Percentiles rank a stretch among this genome's conserved stretches.
These are phyloP conservation scores for Phyllopteryx taeniolatus DNA, from an alignment of 2,113 vertebrate species.

Conservation along the genomic window DNA sequence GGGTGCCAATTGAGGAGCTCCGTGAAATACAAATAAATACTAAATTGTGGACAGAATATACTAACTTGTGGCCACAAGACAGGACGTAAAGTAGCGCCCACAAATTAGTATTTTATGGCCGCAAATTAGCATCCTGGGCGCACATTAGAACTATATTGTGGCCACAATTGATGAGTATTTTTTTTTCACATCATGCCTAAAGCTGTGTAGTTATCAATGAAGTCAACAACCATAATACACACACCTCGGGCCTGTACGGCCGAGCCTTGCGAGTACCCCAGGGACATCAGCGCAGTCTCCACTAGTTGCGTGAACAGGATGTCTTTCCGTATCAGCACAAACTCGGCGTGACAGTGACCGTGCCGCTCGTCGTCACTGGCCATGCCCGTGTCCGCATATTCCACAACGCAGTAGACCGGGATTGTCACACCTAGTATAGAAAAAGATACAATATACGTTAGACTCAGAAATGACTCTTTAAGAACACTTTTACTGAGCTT, in stretches of 20 bases:
- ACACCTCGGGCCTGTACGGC: conserved; percentile 95
- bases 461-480: background rate
- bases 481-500: no score
- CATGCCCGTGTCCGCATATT: conserved; percentile 86
- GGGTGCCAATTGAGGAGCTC: background rate
- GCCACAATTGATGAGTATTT: no score
- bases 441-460: background rate
- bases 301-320: conserved; percentile 98
- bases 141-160: no score
- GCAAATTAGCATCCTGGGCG: no score
- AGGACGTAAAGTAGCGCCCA: no score
- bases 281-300: conserved; percentile 94
- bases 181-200: no score
- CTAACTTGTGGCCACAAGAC: no score
- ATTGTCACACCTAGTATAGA: conserved; percentile 87
- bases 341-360: conserved; percentile 86
- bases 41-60: no score
- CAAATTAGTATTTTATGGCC: no score
- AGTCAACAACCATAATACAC: conserved; percentile 13
- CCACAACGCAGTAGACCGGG: conserved; percentile 98
- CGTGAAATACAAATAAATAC: no score
- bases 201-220: background rate
- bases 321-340: conserved; percentile 95
- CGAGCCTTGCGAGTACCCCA: conserved; percentile 97
- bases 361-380: conserved; percentile 85